A percentile compares a stretch with the other conserved stretches of the same genome.
These are phyloP conservation scores for Nothoprocta pentlandii DNA, from an alignment of 2,113 vertebrate genomes.

Conservation along the genomic window DNA sequence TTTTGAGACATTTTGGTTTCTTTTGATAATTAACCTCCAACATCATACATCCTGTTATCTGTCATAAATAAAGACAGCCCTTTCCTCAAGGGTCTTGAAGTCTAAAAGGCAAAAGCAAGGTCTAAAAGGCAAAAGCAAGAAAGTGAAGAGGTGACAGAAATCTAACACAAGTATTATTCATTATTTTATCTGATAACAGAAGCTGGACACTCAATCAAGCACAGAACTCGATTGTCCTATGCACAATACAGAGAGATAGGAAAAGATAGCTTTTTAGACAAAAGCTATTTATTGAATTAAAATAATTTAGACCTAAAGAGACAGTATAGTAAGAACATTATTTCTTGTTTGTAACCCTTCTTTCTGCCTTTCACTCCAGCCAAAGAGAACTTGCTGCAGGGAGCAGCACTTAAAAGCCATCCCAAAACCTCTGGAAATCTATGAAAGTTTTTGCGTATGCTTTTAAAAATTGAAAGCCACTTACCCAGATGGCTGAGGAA, in stretches of 20 bases:
- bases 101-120: neutral
- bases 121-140: constrained; percentile 7
- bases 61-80: constrained; percentile 32
- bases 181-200: neutral
- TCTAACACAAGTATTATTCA: neutral
- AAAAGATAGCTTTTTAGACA: neutral
- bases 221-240: neutral
- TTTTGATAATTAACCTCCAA: constrained; percentile 27
- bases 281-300: neutral
- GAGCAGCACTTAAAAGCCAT: neutral
- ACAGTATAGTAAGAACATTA: neutral
- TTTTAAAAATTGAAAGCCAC: neutral
- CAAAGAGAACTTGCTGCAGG: neutral
- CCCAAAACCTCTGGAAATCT: constrained; percentile 1
- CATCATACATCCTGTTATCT: neutral
- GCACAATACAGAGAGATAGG: neutral
- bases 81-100: neutral
- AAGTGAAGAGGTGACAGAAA: neutral
- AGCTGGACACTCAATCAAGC: neutral
- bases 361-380: neutral
- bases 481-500: constrained; percentile 8
- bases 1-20: neutral
- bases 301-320: neutral
- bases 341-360: neutral
- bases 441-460: neutral